Conservation (phyloP, 2,888 invertebrate species). For the Parelbella ahira region DNA sequence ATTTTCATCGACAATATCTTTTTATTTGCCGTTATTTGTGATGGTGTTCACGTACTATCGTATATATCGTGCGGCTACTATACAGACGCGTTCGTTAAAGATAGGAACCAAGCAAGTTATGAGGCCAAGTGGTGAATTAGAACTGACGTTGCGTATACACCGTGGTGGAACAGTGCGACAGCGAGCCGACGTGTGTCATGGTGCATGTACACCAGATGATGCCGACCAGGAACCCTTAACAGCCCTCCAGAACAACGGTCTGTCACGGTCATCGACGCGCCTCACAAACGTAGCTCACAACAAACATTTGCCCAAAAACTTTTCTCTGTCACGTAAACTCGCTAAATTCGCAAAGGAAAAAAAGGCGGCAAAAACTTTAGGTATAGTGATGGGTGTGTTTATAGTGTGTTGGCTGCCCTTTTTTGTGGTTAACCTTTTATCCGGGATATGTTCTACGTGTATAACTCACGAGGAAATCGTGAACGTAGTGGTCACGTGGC, state of each 20-base stretch:
- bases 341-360: conserved; percentile 98
- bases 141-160: conserved; percentile 95
- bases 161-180: conserved; percentile 90
- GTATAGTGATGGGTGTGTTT: conserved; percentile 98
- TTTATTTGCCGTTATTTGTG: conserved; percentile 96
- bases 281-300: conserved; percentile 81
- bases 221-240: conserved; percentile 86
- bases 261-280: conserved; percentile 85
- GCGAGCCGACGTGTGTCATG: conserved; percentile 74
- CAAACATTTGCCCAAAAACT: conserved; percentile 90
- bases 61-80: conserved; percentile 96
- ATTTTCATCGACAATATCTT: conserved; percentile 98
- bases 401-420: conserved; percentile 99
- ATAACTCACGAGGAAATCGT: conserved; percentile 94
- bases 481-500: conserved; percentile 94
- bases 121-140: conserved; percentile 91
- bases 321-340: conserved; percentile 94
- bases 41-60: conserved; percentile 99
- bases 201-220: conserved; percentile 84
- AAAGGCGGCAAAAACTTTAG: conserved; percentile 98
- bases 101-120: conserved; percentile 95
- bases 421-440: conserved; percentile 95
- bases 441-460: conserved; percentile 93
- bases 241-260: conserved; percentile 88
- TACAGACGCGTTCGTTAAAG: conserved; percentile 94